Percentiles rank a stretch among this genome's conserved stretches.
Conservation (phyloP, 2,888 invertebrate genomes). For the Subacronicta megacephala region DNA sequence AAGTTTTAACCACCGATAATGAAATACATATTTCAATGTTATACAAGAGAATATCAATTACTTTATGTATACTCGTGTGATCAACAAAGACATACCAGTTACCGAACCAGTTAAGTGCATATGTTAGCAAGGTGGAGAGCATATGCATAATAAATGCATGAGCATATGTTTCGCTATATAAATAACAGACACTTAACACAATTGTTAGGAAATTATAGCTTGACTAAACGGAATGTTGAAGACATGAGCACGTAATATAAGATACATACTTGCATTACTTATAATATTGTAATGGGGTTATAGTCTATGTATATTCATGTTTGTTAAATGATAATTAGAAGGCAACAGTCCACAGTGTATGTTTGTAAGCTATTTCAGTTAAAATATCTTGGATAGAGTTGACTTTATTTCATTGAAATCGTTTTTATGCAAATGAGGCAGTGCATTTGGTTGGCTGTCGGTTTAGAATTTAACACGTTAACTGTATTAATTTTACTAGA, state of each 20-base stretch:
- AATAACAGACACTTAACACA: conserved; percentile 31
- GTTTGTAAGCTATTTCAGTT: neutral
- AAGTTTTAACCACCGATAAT: neutral
- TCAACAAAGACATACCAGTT: conserved; percentile 28
- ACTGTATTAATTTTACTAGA: no score
- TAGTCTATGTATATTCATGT: conserved; percentile 9
- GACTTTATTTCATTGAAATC: no score
- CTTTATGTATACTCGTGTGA: conserved; percentile 11
- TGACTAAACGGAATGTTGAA: conserved; percentile 24
- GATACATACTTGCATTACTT: conserved; percentile 17
- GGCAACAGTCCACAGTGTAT: neutral
- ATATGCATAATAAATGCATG: conserved; percentile 17
- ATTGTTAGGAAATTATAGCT: conserved; percentile 40
- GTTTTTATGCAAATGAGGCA: no score
- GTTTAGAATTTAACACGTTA: no score
- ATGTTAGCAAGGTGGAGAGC: conserved; percentile 11
- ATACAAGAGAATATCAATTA: conserved; percentile 29
- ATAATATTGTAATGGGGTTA: neutral
- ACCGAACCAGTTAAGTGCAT: conserved; percentile 37
- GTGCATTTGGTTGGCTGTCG: no score
- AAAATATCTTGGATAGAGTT: neutral
- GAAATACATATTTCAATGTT: conserved; percentile 24
- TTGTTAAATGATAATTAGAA: conserved; percentile 2
- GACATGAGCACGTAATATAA: conserved; percentile 11
- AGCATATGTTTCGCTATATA: conserved; percentile 33